Evolutionary conservation across 2,888 invertebrate genomes (phyloP).

Genomic region (Platerodrilus igneus): DNA sequence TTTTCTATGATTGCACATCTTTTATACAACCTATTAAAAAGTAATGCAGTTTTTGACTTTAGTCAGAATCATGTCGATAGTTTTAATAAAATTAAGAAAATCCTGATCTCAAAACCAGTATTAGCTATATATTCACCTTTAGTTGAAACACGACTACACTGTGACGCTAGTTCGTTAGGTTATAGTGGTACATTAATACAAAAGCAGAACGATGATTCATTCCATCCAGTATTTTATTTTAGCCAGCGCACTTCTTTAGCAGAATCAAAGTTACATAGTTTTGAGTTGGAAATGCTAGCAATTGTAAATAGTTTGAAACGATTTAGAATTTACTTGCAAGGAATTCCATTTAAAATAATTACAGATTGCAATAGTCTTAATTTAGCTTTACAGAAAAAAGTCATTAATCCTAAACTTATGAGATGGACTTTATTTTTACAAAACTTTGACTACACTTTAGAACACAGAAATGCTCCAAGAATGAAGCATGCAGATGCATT

Average conservation of each 20-base stretch:
- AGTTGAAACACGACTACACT: not conserved
- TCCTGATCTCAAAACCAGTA: not conserved
- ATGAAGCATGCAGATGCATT: conserved; percentile 8
- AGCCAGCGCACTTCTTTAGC: conserved; percentile 31
- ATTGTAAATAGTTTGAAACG: conserved; percentile 30
- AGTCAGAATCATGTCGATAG: not conserved
- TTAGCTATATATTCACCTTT: conserved; percentile 1
- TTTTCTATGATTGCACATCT: too few species aligned
- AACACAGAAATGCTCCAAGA: too few species aligned
- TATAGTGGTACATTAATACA: conserved; percentile 35
- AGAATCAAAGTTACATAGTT: conserved; percentile 36
- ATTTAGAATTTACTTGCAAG: conserved; percentile 29
- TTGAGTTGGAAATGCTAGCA: conserved; percentile 34
- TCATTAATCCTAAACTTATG: conserved; percentile 30
- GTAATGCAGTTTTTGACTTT: too few species aligned
- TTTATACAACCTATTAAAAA: too few species aligned
- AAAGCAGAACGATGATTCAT: conserved; percentile 24
- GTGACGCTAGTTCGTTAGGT: conserved; percentile 17
- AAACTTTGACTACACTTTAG: conserved; percentile 14
- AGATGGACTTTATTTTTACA: conserved; percentile 15
- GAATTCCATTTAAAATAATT: conserved; percentile 31
- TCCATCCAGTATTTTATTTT: conserved; percentile 36
- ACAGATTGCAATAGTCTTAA: conserved; percentile 31
- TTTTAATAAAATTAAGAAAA: not conserved
- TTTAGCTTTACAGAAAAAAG: conserved; percentile 30